Percentiles rank a stretch among this genome's conserved stretches.
Evolutionary conservation across 1,140 invertebrate species (phyloP).

Genomic region (Heterodera schachtii): DNA sequence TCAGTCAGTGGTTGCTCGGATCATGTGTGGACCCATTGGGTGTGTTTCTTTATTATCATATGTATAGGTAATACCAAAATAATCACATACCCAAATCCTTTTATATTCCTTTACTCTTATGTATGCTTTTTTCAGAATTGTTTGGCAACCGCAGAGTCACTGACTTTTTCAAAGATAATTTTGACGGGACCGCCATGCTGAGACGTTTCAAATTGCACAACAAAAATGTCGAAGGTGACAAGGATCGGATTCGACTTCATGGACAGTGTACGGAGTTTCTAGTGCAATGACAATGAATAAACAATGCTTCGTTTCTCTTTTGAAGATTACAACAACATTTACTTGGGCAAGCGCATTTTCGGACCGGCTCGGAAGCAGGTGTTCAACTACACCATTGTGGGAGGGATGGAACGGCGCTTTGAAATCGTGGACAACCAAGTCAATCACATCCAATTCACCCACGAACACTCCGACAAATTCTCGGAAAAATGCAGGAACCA

Average conservation of each 20-base stretch:
- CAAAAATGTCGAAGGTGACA: conserved; percentile 42
- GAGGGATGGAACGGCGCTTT: conserved; percentile 60
- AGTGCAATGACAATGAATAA: neutral
- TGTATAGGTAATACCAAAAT: no score
- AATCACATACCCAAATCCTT: neutral
- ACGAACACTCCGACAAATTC: conserved; percentile 52
- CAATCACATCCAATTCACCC: conserved; percentile 61
- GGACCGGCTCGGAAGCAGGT: conserved; percentile 59
- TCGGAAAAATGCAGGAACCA: conserved; percentile 57
- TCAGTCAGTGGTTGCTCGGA: conserved; percentile 36
- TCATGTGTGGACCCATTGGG: conserved; percentile 19
- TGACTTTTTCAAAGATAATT: conserved; percentile 46
- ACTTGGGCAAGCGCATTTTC: conserved; percentile 61
- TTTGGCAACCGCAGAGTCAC: conserved; percentile 36
- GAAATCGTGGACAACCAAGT: conserved; percentile 65
- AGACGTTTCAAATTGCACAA: conserved; percentile 50
- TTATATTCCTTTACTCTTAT: neutral
- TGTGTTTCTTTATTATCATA: neutral
- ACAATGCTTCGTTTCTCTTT: neutral
- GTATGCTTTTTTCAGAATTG: conserved; percentile 31
- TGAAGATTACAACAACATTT: conserved; percentile 63
- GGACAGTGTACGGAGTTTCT: conserved; percentile 44
- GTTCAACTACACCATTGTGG: conserved; percentile 54
- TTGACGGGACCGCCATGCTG: conserved; percentile 46
- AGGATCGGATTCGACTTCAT: conserved; percentile 56